Evolutionary conservation across 2,113 vertebrate species (phyloP).

Genomic region (Ascaphus truei): DNA sequence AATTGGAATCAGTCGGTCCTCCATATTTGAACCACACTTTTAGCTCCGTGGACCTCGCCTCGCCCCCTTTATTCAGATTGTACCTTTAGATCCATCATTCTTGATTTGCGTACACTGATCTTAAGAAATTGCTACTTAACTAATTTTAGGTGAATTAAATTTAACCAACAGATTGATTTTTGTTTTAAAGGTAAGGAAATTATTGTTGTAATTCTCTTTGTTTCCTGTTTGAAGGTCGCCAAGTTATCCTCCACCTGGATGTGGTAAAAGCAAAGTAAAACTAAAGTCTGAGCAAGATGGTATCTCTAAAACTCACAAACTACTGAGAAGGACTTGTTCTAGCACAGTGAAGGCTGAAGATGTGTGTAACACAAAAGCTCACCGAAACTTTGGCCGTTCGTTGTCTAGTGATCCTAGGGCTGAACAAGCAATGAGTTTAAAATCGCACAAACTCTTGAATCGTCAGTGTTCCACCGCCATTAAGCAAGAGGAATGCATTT

Average conservation of each 20-base stretch:
- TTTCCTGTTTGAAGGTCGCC: slow-evolving; percentile 66
- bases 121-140: too few species aligned
- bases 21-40: too few species aligned
- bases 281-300: slow-evolving; percentile 80
- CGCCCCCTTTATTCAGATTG: too few species aligned
- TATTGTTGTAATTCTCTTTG: background rate
- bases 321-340: slow-evolving; percentile 77
- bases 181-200: too few species aligned
- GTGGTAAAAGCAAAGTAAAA: slow-evolving; percentile 83
- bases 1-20: too few species aligned
- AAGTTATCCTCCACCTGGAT: slow-evolving; percentile 86
- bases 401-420: slow-evolving; percentile 72
- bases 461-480: slow-evolving; percentile 62
- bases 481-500: slow-evolving; percentile 71
- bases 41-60: too few species aligned
- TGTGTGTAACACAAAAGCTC: slow-evolving; percentile 66
- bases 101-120: too few species aligned
- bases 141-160: too few species aligned
- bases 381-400: slow-evolving; percentile 73
- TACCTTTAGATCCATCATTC: too few species aligned
- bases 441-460: slow-evolving; percentile 74
- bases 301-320: slow-evolving; percentile 80
- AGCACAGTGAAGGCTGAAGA: slow-evolving; percentile 75
- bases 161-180: too few species aligned
- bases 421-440: slow-evolving; percentile 67